Conservation (phyloP, 2,113 vertebrate genomes). For the Amazona guildingii region DNA sequence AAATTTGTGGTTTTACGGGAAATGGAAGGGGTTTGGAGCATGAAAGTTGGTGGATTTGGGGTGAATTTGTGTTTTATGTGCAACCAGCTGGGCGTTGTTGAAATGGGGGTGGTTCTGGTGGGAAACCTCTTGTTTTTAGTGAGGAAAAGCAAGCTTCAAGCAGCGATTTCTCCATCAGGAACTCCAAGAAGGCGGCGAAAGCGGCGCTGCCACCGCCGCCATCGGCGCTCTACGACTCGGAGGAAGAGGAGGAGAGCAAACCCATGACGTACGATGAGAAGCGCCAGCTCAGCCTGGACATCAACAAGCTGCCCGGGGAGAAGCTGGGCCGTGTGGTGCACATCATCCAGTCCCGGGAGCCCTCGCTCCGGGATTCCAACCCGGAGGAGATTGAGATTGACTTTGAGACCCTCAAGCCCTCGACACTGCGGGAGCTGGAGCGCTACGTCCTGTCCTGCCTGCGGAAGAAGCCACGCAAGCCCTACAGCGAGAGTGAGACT, state of each 20-base stretch:
- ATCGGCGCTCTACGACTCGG: slow-evolving; percentile 82
- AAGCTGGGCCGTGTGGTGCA: slow-evolving; percentile 93
- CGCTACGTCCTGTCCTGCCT: slow-evolving; percentile 91
- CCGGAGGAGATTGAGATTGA: slow-evolving; percentile 95
- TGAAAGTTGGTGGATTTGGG: too few species aligned
- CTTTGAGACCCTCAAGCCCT: slow-evolving; percentile 93
- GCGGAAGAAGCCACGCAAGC: slow-evolving; percentile 90
- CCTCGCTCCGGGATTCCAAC: slow-evolving; percentile 90
- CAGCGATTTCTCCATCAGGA: slow-evolving; percentile 26
- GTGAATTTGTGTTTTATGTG: background rate
- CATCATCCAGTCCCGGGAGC: slow-evolving; percentile 93
- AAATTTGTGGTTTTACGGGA: too few species aligned
- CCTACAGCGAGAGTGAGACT: slow-evolving; percentile 78
- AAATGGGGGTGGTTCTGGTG: background rate
- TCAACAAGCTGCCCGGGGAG: slow-evolving; percentile 92
- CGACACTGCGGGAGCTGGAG: slow-evolving; percentile 90
- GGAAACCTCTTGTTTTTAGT: background rate
- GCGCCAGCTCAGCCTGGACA: slow-evolving; percentile 90
- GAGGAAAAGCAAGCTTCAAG: background rate
- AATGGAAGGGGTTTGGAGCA: too few species aligned
- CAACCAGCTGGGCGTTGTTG: background rate
- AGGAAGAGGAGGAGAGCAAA: slow-evolving; percentile 89
- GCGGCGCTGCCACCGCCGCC: background rate
- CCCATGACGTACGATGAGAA: slow-evolving; percentile 96
- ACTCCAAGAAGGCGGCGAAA: slow-evolving; percentile 68